These are phyloP conservation scores for Tapirus indicus DNA, from an alignment of 2,797 vertebrate species.

Conservation along the genomic window DNA sequence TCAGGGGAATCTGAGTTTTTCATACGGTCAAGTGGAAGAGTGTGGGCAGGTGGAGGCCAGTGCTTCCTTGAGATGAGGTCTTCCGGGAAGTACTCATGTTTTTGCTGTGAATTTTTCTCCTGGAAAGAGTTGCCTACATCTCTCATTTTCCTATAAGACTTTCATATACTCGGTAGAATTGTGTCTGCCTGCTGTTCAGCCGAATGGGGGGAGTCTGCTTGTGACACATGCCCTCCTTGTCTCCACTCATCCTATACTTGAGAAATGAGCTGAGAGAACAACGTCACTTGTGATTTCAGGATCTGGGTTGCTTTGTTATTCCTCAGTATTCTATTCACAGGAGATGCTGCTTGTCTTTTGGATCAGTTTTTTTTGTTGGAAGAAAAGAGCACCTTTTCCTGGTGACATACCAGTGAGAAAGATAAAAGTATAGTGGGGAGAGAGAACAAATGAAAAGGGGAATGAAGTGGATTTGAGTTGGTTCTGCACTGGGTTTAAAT, in stretches of 20 bases:
- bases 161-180: neutral
- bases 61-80: neutral
- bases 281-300: conserved; percentile 35
- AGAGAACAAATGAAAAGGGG: neutral
- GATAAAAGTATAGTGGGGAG: neutral
- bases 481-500: neutral
- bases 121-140: neutral
- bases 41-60: conserved; percentile 20
- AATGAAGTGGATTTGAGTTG: neutral
- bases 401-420: conserved; percentile 15
- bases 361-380: neutral
- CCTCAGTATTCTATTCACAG: neutral
- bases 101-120: neutral
- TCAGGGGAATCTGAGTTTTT: neutral
- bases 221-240: neutral
- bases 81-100: neutral
- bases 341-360: neutral
- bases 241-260: neutral
- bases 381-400: conserved; percentile 7
- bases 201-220: neutral
- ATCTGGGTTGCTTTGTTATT: conserved; percentile 20
- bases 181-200: neutral
- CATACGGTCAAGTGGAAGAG: neutral
- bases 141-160: conserved; percentile 12
- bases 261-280: conserved; percentile 63